Evolutionary conservation across 2,888 invertebrate species (phyloP), one percentile per base, ranked within the genome.

Genomic region (Camponotus fellah): DNA sequence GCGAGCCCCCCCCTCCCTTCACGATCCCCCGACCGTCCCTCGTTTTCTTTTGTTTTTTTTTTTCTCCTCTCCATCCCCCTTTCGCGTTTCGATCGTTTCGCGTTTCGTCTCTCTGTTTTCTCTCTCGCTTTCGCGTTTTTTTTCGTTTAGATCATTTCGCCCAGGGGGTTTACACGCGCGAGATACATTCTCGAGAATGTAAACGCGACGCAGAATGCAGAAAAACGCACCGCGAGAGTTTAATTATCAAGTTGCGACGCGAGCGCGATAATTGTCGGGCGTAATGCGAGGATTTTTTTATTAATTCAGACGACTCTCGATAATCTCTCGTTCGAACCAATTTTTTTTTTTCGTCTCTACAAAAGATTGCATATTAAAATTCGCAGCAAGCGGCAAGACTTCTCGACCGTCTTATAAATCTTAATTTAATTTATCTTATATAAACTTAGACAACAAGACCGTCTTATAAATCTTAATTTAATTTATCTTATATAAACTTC

Each of bases 91-190:
- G 66, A 74, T 53, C 66, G 60, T 60, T 71, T 64, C 10, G 40
- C 64, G 34, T 40, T 43, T 65, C 64, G 34, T 40, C 53, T 65
- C 83, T 81, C 62, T 60, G 53, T 79, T 53, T 60, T 53, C 53
- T 53, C 53, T 53, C 62, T 49, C 60, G 10, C 49, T 53, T 12
- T 53, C 62, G 49, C 53, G 68, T 79, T 79, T n/a, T n/a, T n/a
- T n/a, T n/a, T 58, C 68, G 79, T 69, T 60, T 26, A 17, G 43
- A 79, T 79, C 43, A 79, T 79, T 79, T 79, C 69, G 71, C 71
- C 43, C 17, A 3, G 43, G 14, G 14, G n/a, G 69, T 68, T 75
- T 46, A 4, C 34, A 12, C 34, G 46, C 43, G 43, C 12, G 74
- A 46, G 74, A 46, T 76, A 26, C 68, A 49, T 62, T 62, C 68